Percentiles rank a stretch among this genome's conserved stretches.
Evolutionary conservation across 1,140 invertebrate species (phyloP).

Genomic region (Meteorus sp.): DNA sequence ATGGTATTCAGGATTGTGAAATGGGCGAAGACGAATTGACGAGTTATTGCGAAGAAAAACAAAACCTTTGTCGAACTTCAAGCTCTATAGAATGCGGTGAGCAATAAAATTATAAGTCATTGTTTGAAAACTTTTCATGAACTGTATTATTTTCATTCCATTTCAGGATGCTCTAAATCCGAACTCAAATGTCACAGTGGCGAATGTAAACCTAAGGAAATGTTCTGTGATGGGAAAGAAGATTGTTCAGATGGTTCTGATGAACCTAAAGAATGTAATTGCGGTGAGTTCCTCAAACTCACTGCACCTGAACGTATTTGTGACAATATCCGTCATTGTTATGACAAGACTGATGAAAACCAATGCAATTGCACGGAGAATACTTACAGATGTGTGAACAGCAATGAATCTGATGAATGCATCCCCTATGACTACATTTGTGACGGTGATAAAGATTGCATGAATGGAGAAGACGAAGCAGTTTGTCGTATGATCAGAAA

Average conservation of each 20-base stretch:
- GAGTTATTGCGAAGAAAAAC: slow-evolving; percentile 54
- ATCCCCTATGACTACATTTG: slow-evolving; percentile 72
- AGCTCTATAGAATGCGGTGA: slow-evolving; percentile 18
- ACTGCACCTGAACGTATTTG: slow-evolving; percentile 70
- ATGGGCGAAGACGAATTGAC: slow-evolving; percentile 66
- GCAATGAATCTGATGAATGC: slow-evolving; percentile 49
- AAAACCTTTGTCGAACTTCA: slow-evolving; percentile 24
- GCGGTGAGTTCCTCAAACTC: slow-evolving; percentile 68
- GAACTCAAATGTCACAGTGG: slow-evolving; percentile 70
- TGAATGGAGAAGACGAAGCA: slow-evolving; percentile 69
- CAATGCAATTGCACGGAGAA: slow-evolving; percentile 65
- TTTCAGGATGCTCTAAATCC: slow-evolving; percentile 61
- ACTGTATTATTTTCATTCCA: too few species aligned
- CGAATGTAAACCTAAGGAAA: slow-evolving; percentile 68
- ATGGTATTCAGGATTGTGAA: slow-evolving; percentile 72
- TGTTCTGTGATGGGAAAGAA: slow-evolving; percentile 67
- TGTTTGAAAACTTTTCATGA: too few species aligned
- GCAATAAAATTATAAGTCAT: too few species aligned
- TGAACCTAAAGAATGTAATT: slow-evolving; percentile 69
- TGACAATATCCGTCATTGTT: slow-evolving; percentile 77
- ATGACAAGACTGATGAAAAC: slow-evolving; percentile 77
- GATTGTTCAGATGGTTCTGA: slow-evolving; percentile 75
- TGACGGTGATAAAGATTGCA: slow-evolving; percentile 71
- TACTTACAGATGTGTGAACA: slow-evolving; percentile 59
- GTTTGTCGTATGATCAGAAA: slow-evolving; percentile 51